Evolutionary conservation across 1,140 invertebrate genomes (phyloP).

Genomic region (Listronotus bonariensis): DNA sequence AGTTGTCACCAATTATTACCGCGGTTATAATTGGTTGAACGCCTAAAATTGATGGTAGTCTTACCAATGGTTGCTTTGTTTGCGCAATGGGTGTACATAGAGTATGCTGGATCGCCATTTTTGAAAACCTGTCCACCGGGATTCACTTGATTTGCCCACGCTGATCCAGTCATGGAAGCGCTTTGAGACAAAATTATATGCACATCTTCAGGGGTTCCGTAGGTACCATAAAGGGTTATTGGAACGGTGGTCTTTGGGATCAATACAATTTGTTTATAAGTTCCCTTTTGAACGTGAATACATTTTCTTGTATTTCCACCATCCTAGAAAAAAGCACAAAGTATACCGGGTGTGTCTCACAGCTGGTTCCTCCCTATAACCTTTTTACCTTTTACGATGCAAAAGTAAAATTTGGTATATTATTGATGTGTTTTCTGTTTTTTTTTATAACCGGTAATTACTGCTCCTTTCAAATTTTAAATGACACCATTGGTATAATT

Average conservation of each 20-base stretch:
- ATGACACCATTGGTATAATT: too few species aligned
- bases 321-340: not conserved
- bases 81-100: slow-evolving; percentile 11
- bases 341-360: too few species aligned
- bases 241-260: slow-evolving; percentile 16
- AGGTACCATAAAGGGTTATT: slow-evolving; percentile 14
- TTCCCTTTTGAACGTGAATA: slow-evolving; percentile 2
- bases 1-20: too few species aligned
- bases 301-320: slow-evolving; percentile 18
- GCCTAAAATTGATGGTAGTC: too few species aligned
- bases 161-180: slow-evolving; percentile 5
- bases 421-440: too few species aligned
- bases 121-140: slow-evolving; percentile 5
- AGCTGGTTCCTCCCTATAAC: too few species aligned
- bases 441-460: too few species aligned
- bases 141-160: slow-evolving; percentile 2
- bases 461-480: too few species aligned
- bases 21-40: too few species aligned
- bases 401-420: too few species aligned
- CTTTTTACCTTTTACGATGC: too few species aligned
- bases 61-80: slow-evolving; percentile 10
- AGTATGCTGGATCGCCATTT: slow-evolving; percentile 21
- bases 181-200: slow-evolving; percentile 7
- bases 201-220: slow-evolving; percentile 10
- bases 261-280: slow-evolving; percentile 6